A percentile compares a stretch with the other conserved stretches of the same genome.
Evolutionary conservation across 64 coral and sea anemone genomes (phyloP).

Genomic region (Dendrophyllia cribrosa): DNA sequence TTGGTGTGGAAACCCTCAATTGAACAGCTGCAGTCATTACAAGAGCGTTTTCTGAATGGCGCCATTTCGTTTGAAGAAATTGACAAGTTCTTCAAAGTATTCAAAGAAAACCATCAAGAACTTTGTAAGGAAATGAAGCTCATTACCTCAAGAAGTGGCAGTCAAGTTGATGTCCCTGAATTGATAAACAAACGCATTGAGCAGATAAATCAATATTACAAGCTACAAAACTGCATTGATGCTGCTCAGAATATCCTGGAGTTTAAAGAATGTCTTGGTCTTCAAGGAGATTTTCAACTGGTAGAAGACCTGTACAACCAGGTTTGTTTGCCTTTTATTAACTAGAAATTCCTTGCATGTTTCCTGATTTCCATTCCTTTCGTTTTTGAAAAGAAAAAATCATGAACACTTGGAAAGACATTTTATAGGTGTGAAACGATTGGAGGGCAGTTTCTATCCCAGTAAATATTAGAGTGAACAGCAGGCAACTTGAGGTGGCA

Average conservation of each 20-base stretch:
- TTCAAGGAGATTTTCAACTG: slow-evolving; percentile 39
- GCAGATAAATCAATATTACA: slow-evolving; percentile 35
- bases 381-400: not conserved
- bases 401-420: too few relatives aligned
- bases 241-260: slow-evolving; percentile 37
- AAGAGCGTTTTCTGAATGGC: slow-evolving; percentile 13
- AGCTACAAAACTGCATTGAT: not conserved
- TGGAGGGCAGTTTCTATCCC: too few relatives aligned
- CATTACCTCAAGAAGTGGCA: not conserved
- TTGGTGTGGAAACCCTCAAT: slow-evolving; percentile 39
- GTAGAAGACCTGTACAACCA: slow-evolving; percentile 20
- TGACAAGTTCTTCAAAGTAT: slow-evolving; percentile 48
- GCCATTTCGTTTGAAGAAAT: slow-evolving; percentile 40
- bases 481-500: too few relatives aligned
- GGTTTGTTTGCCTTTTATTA: not conserved
- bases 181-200: not conserved
- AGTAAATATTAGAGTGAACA: too few relatives aligned
- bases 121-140: slow-evolving; percentile 40
- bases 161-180: not conserved
- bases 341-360: not conserved
- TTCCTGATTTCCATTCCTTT: not conserved
- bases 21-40: not conserved
- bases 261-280: slow-evolving; percentile 24
- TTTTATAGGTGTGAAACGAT: too few relatives aligned
- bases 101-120: not conserved